Evolutionary conservation across 2,888 invertebrate genomes (phyloP), one percentile per base, ranked within the genome.

Genomic region (Melolontha melolontha): DNA sequence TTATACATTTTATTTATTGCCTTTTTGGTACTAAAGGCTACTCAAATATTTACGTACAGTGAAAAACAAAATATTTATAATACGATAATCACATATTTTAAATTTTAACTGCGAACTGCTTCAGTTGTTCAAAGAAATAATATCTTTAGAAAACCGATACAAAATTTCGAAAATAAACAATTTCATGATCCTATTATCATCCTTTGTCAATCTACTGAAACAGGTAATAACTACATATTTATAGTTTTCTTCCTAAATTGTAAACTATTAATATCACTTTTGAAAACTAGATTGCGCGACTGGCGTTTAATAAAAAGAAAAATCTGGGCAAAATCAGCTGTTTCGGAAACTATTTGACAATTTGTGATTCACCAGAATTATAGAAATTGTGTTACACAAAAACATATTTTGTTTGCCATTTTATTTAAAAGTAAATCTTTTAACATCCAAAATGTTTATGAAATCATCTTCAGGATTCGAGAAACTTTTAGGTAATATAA

Each of bases 391-490:
- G 17, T 55, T 17, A 11, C 62, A 11, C 10, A 22, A 47, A 62
- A 62, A 59, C 11, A 42, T 27, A 41, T 55, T 34, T 55, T 40
- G 39, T 40, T 12, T 55, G 11, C n/a, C 40, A 12, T 5, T 12
- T 63, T 47, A n/a, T 47, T 47, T 8, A 8, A 14, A 14, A 34
- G 47, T 39, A 34, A 34, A 14, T 63, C n/a, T 14, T 47, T 47
- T 14, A 16, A 12, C 8, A 34, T 29, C n/a, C 41, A 67, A 67
- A 64, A 68, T 68, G 68, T 68, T 68, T 34, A 68, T 64, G 55
- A 66, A 59, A 34, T 16, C 54, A 17, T 66, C 66, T 16, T 29
- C 65, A n/a, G 65, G 65, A 14, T 68, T 68, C 59, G 68, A 68
- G 2, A 68, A 68, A 27, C 54, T 65, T 51, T 52, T 68, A 40